Evolutionary conservation across 2,113 vertebrate species (phyloP), one percentile per base, ranked within the genome.

Genomic region (Diadophis punctatus): DNA sequence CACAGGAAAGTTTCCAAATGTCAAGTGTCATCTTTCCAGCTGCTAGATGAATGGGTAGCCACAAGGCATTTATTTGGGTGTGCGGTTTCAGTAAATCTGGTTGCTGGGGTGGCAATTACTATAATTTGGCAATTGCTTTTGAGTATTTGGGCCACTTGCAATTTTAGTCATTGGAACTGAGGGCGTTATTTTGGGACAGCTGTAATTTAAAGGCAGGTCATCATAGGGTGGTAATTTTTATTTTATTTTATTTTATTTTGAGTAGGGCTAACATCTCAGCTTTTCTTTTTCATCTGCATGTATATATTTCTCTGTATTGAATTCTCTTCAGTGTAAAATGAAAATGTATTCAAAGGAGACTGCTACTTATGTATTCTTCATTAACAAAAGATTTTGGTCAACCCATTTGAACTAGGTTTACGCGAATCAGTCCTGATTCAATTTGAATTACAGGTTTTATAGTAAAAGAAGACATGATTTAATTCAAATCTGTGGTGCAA

Each of bases 1-100:
- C 96, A 95, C 96, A 95, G 97, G 95, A 97, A 97, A 96, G 97
- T 97, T 97, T 97, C 97, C 97, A 98, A 97, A 97, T 98, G 98
- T 97, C 97, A 98, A 95, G 96, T 97, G 97, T 97, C 97, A 97
- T 97, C 97, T 97, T 97, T 97, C 97, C 97, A 97, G 98, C 98
- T 98, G 97, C 97, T 98, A 98, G 97, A 97, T 97, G 97, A 97
- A 98, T 98, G 97, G 97, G 93, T 97, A 97, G 97, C 98, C 96
- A 96, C 94, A 93, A 96, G 98, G 97, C 97, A 96, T 97, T 97
- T 97, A 95, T 97, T 97, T 97, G 97, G 97, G 96, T 97, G 97
- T 97, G 92, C 93, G 95, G 95, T 94, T 96, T 97, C 96, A 96
- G 95, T 97, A 95, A 96, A 96, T 96, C 94, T 97, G 97, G 96